Base-by-base conservation (phyloP, 2,797 vertebrate genomes). In the Xiphorhynchus erythropygius region DNA sequence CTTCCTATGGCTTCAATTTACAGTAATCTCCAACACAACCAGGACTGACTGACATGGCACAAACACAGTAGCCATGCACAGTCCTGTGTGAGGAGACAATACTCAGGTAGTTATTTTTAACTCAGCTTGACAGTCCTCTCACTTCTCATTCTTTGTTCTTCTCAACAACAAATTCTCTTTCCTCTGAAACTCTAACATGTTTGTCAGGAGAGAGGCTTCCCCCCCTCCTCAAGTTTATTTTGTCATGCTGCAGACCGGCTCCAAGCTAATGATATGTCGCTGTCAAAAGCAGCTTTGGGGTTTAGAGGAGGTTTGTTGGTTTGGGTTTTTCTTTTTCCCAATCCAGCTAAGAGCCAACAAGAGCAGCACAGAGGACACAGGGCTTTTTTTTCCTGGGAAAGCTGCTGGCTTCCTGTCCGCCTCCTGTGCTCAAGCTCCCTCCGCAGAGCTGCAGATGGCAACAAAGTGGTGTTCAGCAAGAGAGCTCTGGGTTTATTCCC, bases 331-430 rank as follows among this genome's bases (percentile, higher is more conserved):
- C 49, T 84, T 70, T 14, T 69, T 23, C 14, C 46, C 52, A 33
- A 52, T 41, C 53, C 56, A 89, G 75, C 41, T 70, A 70, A 25
- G 68, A 82, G 84, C 89, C 87, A 86, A 27, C 12, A 11, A 42
- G 83, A 94, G 83, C 81, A 52, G 89, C 88, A 78, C 63, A 67
- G 86, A 95, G 93, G 90, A 96, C 91, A 95, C 83, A 76, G 70
- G 63, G 70, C 59, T 95, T 94, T 92, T 92, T 93, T 91, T 92
- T 85, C 59, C 85, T 69, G 77, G 85, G 88, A 93, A 96, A 91
- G 86, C 92, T 95, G 92, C 64, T 95, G 88, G 77, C 89, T 96
- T 96, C 93, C 90, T 93, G 92, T 57, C 70, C 0, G 17, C 83
- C 95, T 81, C 96, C 93, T 47, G 44, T 41, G 69, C 85, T 59